Base-by-base conservation (phyloP, 1,140 invertebrate species). In the Melipona quadrifasciata region DNA sequence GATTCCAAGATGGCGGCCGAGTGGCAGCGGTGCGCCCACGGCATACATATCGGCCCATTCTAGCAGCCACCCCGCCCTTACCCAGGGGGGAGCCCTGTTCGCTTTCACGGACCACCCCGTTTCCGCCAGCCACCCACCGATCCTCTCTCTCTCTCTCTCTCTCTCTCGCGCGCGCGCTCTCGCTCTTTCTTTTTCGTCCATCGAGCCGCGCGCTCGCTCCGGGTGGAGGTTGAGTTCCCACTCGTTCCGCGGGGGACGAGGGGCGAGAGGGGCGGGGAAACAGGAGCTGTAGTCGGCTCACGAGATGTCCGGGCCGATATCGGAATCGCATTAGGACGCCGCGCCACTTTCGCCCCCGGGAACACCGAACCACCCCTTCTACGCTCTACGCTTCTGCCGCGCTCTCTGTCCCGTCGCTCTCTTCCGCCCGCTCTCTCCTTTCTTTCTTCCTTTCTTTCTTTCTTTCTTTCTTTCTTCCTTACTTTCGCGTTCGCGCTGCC, bases 1-100 rank as follows among this genome's bases (percentile, higher is more conserved):
- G 91, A 91, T 91, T 93, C 90, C 92, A 93, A 93, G 92, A 94
- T 94, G 93, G 93, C 91, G 92, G 87, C 83, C 58, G 84, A 83
- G 76, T 70, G 82, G 86, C 82, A 84, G 82, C 58, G 73, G 79
- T 90, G 90, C 90, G 90, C 85, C 86, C 86, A 83, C 88, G 82
- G 90, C 90, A 91, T 91, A 91, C 90, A 90, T 91, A 91, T 91
- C 91, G 90, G 89, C 87, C 90, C 90, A 89, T 91, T 91, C 89
- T 89, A 80, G 86, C 84, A 82, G 89, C 85, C 88, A 90, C 85
- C 88, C 89, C 89, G 89, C 89, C 89, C 89, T 90, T 89, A 82
- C 85, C 51, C n/a, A n/a, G 85, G 64, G 82, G 64, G 64, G 64
- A 88, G 85, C 85, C 89, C 89, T 85, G 82, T 88, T 87, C 84